Conservation (phyloP, 2,113 vertebrate genomes). For the Solea senegalensis region DNA sequence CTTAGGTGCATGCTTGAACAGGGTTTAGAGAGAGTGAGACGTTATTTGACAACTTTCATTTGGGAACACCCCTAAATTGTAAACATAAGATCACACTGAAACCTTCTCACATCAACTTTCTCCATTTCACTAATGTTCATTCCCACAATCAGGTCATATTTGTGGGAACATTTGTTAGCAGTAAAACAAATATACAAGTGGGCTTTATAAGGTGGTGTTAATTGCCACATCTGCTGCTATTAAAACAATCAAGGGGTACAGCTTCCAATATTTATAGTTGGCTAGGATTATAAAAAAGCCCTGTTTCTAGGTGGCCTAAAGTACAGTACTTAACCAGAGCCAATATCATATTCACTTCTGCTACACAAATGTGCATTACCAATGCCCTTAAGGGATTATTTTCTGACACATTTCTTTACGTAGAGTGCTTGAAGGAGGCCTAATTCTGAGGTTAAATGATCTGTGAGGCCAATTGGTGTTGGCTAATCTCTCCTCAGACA, state of each 20-base stretch:
- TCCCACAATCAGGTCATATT: slow-evolving; percentile 83
- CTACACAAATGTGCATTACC: slow-evolving; percentile 77
- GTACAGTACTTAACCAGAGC: slow-evolving; percentile 70
- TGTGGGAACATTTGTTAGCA: slow-evolving; percentile 85
- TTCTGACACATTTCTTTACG: slow-evolving; percentile 67
- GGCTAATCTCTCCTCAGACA: slow-evolving; percentile 75
- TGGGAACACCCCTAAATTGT: slow-evolving; percentile 79
- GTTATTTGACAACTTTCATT: slow-evolving; percentile 79
- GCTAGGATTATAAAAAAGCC: slow-evolving; percentile 74
- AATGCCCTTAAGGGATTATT: slow-evolving; percentile 72
- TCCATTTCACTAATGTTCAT: slow-evolving; percentile 77
- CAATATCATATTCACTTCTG: slow-evolving; percentile 79
- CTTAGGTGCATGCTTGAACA: slow-evolving; percentile 53
- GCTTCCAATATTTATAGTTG: slow-evolving; percentile 82
- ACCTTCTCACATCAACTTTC: slow-evolving; percentile 73
- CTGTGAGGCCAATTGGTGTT: slow-evolving; percentile 72
- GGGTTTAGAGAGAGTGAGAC: slow-evolving; percentile 64
- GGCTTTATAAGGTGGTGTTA: slow-evolving; percentile 85
- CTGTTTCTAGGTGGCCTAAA: slow-evolving; percentile 77
- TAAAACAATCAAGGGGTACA: slow-evolving; percentile 82
- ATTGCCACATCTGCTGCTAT: slow-evolving; percentile 86
- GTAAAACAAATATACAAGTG: slow-evolving; percentile 84
- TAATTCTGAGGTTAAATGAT: slow-evolving; percentile 73
- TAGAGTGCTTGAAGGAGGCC: slow-evolving; percentile 51
- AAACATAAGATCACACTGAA: slow-evolving; percentile 75